Percentiles rank a stretch among this genome's conserved stretches.
These are phyloP conservation scores for Helostoma temminkii DNA, from an alignment of 2,797 vertebrate genomes.

Conservation along the genomic window DNA sequence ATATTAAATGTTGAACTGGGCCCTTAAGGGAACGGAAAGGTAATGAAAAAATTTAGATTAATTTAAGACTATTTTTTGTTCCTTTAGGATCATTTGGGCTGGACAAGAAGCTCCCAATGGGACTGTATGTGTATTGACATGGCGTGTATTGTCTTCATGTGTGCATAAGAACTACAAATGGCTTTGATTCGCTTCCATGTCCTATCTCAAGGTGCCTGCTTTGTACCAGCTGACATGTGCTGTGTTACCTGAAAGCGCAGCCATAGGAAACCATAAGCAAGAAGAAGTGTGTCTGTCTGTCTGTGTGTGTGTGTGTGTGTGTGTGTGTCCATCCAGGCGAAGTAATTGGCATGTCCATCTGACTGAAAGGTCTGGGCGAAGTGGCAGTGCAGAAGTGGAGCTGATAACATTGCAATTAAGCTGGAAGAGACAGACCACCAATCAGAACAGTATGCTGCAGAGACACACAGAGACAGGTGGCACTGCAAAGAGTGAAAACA, in stretches of 20 bases:
- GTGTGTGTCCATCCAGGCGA: constrained; percentile 21
- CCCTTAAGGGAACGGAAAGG: constrained; percentile 7
- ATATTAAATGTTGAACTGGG: constrained; percentile 9
- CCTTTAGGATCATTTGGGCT: constrained; percentile 36
- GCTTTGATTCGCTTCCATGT: constrained; percentile 47
- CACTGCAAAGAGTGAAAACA: constrained; percentile 28
- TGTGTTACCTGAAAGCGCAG: constrained; percentile 53
- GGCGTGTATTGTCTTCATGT: constrained; percentile 49
- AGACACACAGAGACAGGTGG: constrained; percentile 54
- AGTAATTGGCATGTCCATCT: constrained; percentile 79
- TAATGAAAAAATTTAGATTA: constrained; percentile 6
- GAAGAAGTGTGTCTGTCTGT: constrained; percentile 24
- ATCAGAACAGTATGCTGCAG: constrained; percentile 57
- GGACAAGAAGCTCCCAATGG: constrained; percentile 63
- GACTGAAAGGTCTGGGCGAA: constrained; percentile 63
- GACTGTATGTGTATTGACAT: constrained; percentile 49
- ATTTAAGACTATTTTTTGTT: constrained; percentile 13
- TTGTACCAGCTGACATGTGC: constrained; percentile 54
- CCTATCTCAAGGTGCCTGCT: constrained; percentile 55
- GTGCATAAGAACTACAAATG: constrained; percentile 38
- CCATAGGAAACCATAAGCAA: constrained; percentile 39
- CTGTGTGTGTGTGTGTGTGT: constrained; percentile 6
- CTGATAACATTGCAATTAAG: constrained; percentile 80
- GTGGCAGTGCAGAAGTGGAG: constrained; percentile 61
- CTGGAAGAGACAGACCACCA: constrained; percentile 58